Percentiles rank a stretch among this genome's conserved stretches.
Evolutionary conservation across 1,140 invertebrate species (phyloP).

Genomic region (Apis laboriosa): DNA sequence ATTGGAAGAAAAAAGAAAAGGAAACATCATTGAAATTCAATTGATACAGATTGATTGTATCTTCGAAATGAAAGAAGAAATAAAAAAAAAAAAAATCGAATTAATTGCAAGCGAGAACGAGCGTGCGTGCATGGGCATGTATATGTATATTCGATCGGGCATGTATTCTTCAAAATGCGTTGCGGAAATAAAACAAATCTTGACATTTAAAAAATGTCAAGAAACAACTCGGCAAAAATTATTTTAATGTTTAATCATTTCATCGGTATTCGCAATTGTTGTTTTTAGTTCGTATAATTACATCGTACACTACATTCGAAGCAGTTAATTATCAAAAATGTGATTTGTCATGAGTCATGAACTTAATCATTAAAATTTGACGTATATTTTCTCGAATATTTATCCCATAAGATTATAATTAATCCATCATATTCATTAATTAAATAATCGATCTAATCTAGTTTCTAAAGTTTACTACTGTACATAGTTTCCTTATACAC

Average conservation of each 20-base stretch:
- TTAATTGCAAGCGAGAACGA: not conserved
- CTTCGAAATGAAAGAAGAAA: not conserved
- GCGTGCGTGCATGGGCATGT: not conserved
- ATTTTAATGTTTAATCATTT: not conserved
- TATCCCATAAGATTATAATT: not conserved
- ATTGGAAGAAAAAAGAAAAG: not conserved
- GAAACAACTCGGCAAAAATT: not conserved
- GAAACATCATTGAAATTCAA: not conserved
- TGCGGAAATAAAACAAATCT: not conserved
- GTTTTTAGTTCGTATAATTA: not conserved
- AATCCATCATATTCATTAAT: slow-evolving; percentile 30
- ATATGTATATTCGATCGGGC: not conserved
- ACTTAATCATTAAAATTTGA: not conserved
- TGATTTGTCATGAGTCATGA: not conserved
- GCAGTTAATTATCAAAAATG: not conserved
- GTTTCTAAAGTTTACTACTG: not conserved
- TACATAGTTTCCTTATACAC: not conserved
- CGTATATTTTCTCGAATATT: not conserved
- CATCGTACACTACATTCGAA: not conserved
- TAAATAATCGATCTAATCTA: slow-evolving; percentile 40
- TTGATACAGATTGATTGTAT: not conserved
- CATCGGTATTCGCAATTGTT: not conserved
- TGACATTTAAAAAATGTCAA: not conserved
- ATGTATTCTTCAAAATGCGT: slow-evolving; percentile 16
- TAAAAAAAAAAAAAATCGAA: not conserved